Conservation (phyloP, 2,797 vertebrate species). For the Crossoptilon crossoptilon region DNA sequence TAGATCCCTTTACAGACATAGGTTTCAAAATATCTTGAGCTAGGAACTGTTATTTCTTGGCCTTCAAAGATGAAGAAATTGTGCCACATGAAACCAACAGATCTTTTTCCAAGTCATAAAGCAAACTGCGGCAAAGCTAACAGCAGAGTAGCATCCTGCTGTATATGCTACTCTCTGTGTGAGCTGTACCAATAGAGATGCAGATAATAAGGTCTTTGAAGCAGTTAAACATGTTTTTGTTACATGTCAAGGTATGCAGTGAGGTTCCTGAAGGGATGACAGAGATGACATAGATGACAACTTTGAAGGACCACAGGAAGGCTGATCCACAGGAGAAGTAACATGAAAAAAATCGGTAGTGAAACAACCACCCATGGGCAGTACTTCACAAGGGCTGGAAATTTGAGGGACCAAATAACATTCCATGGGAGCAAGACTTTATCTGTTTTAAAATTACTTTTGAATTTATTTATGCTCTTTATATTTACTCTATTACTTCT, state of each 20-base stretch:
- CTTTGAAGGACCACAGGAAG: not conserved
- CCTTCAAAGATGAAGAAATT: not conserved
- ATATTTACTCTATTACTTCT: not conserved
- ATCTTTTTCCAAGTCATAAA: not conserved
- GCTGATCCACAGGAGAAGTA: not conserved
- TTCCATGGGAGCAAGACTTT: not conserved
- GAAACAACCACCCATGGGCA: not conserved
- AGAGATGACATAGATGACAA: not conserved
- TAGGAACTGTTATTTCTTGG: not conserved
- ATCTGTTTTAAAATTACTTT: not conserved
- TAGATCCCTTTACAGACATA: not conserved
- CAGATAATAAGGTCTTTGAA: not conserved
- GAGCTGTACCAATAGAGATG: not conserved
- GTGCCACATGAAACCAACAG: not conserved
- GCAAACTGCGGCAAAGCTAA: not conserved
- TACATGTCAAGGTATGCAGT: accelerated
- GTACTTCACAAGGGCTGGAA: not conserved
- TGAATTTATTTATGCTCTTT: not conserved
- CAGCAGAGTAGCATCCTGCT: not conserved
- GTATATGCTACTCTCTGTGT: not conserved
- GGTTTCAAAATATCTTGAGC: not conserved
- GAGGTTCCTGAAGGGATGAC: not conserved
- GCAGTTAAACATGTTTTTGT: not conserved
- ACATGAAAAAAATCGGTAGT: not conserved
- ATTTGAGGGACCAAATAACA: not conserved